Percentiles rank a stretch among this genome's conserved stretches.
Conservation (phyloP, 2,113 vertebrate genomes). For the Callorhinus ursinus region DNA sequence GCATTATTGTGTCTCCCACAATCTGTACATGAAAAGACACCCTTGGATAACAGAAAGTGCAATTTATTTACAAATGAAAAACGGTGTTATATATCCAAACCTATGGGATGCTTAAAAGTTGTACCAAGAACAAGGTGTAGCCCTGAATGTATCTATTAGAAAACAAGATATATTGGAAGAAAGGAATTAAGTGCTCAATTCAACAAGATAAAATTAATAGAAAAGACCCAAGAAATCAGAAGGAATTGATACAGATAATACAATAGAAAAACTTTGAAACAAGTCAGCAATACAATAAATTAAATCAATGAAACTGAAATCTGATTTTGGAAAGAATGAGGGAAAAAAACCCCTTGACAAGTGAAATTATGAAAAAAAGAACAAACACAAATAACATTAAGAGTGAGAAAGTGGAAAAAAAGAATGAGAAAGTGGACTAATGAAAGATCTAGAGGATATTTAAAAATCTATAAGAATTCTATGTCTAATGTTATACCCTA, state of each 20-base stretch:
- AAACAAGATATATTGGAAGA: background rate
- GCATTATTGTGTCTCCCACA: background rate
- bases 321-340: background rate
- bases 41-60: background rate
- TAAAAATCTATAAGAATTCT: background rate
- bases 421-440: background rate
- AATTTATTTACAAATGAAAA: background rate
- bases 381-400: background rate
- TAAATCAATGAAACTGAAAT: background rate
- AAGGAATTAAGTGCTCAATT: background rate
- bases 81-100: background rate
- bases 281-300: background rate
- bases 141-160: background rate
- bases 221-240: background rate
- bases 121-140: background rate
- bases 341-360: background rate
- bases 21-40: background rate
- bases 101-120: background rate
- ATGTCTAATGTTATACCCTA: background rate
- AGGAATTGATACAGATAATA: background rate
- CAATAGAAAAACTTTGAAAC: background rate
- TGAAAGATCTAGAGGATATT: background rate
- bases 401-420: background rate
- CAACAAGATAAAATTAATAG: background rate
- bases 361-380: background rate